Evolutionary conservation across 2,797 vertebrate species (phyloP).

Genomic region (Staurois parvus): DNA sequence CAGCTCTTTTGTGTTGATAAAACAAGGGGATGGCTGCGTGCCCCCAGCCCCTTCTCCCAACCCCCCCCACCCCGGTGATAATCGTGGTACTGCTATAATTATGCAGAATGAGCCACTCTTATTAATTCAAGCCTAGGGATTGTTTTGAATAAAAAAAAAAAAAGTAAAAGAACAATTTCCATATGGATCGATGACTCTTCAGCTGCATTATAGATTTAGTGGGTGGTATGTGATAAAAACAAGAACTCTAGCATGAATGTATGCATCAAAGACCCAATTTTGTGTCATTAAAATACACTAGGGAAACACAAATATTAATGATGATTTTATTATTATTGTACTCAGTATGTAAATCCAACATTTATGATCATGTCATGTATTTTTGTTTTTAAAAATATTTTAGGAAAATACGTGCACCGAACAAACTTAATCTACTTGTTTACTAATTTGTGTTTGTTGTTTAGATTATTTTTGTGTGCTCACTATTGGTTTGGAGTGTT

Average conservation of each 20-base stretch:
- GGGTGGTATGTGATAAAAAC: not conserved
- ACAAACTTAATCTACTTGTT: not conserved
- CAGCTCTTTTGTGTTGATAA: conserved; percentile 13
- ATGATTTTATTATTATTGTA: too few relatives aligned
- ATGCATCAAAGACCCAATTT: too few relatives aligned
- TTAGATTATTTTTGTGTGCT: not conserved
- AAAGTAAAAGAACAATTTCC: not conserved
- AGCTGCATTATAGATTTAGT: not conserved
- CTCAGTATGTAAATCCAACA: too few relatives aligned
- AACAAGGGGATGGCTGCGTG: not conserved
- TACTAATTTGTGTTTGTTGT: too few relatives aligned
- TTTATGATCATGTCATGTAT: too few relatives aligned
- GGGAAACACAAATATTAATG: too few relatives aligned
- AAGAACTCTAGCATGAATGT: not conserved
- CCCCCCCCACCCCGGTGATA: not conserved
- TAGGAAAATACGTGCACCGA: too few relatives aligned
- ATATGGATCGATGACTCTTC: not conserved
- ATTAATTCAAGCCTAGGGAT: not conserved
- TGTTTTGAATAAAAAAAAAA: not conserved
- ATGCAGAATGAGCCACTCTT: not conserved
- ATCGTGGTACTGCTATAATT: not conserved
- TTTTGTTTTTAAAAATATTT: too few relatives aligned
- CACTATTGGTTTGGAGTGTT: not conserved
- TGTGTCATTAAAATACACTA: not conserved
- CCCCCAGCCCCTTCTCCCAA: not conserved